A percentile compares a stretch with the other conserved stretches of the same genome.
phyloP scores from a whole-genome alignment of 2,113 vertebrate species.

The Apeltes quadracus region DNA sequence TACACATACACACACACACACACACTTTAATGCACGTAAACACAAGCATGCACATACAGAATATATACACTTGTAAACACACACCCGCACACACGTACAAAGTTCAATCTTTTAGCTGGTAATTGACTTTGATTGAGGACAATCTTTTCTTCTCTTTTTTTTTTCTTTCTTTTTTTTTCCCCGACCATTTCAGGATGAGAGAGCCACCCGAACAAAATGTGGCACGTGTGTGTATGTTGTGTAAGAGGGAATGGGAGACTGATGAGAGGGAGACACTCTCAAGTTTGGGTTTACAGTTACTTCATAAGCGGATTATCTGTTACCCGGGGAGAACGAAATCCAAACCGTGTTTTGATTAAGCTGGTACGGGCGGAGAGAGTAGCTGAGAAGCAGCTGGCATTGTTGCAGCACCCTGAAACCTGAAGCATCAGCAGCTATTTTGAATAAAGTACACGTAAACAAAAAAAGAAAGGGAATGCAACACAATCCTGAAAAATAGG shows the following conservation, averaged over 20 bases:
- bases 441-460: slow-evolving; percentile 3
- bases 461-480: not conserved
- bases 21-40: slow-evolving; percentile 13
- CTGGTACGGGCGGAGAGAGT: slow-evolving; percentile 30
- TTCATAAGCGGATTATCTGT: slow-evolving; percentile 62
- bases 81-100: slow-evolving; percentile 14
- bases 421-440: slow-evolving; percentile 29
- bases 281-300: slow-evolving; percentile 56
- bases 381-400: slow-evolving; percentile 17
- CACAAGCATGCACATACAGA: slow-evolving; percentile 14
- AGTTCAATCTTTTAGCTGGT: slow-evolving; percentile 26
- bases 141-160: too few species aligned
- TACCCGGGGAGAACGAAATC: slow-evolving; percentile 52
- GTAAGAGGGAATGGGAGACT: slow-evolving; percentile 32
- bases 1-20: slow-evolving; percentile 13
- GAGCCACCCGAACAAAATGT: not conserved
- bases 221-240: slow-evolving; percentile 21
- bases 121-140: slow-evolving; percentile 69
- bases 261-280: slow-evolving; percentile 42
- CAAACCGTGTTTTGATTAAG: slow-evolving; percentile 55
- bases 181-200: slow-evolving; percentile 7
- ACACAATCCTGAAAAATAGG: not conserved
- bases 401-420: slow-evolving; percentile 36
- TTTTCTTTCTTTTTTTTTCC: slow-evolving; percentile 14
- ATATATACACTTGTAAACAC: slow-evolving; percentile 10